Evolutionary conservation across 2,797 vertebrate species (phyloP).

Genomic region (Picus viridis): DNA sequence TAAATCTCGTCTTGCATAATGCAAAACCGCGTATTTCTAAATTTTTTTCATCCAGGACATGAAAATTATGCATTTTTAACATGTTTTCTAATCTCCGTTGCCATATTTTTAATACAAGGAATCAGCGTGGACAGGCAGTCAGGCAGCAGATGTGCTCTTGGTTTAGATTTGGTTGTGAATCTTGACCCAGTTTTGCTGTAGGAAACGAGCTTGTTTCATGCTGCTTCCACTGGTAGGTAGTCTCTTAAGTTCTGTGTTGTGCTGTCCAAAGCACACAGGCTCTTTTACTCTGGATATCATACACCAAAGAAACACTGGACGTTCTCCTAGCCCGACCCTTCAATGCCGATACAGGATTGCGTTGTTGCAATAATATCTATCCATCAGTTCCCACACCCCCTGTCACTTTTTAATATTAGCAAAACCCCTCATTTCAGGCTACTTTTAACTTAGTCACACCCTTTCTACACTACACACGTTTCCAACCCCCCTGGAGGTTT

Average conservation of each 20-base stretch:
- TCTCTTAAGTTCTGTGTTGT: background rate
- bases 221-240: background rate
- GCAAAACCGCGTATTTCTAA: conserved; percentile 41
- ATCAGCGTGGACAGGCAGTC: conserved; percentile 27
- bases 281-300: conserved; percentile 41
- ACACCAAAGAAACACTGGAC: conserved; percentile 77
- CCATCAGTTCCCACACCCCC: background rate
- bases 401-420: background rate
- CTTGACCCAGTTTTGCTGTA: conserved; percentile 1
- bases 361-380: conserved; percentile 35
- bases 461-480: background rate
- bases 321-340: background rate
- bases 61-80: conserved; percentile 57
- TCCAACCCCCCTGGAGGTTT: background rate
- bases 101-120: conserved; percentile 65
- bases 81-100: conserved; percentile 69
- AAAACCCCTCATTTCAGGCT: background rate
- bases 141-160: background rate
- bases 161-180: background rate
- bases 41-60: conserved; percentile 60
- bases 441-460: background rate
- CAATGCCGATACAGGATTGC: background rate
- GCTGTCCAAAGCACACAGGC: conserved; percentile 5
- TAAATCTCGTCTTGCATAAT: conserved; percentile 4
- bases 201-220: background rate